Evolutionary conservation across 2,113 vertebrate genomes (phyloP), one percentile per base, ranked within the genome.

Genomic region (Scatophagus argus): DNA sequence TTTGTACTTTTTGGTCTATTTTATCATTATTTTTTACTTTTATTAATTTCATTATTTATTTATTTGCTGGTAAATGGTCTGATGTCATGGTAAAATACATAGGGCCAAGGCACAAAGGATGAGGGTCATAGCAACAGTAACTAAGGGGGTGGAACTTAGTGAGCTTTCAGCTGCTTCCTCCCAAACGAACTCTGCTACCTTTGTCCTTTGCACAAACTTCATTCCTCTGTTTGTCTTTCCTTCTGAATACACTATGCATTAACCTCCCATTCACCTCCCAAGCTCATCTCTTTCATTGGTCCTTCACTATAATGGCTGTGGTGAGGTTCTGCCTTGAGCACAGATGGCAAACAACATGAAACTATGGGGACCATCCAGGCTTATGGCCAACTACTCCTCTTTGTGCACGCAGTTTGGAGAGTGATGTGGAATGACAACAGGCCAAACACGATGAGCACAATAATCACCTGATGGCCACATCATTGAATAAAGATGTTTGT

Each of bases 301-400:
- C 74, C 83, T 83, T 81, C 85, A 49, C 64, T 56, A 6, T 77
- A 77, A 81, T 73, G 78, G 65, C 70, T 25, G n/a, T 11, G 69
- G 67, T n/a, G 43, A 80, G 73, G 68, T 80, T 87, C 80, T 81
- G 73, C 75, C 88, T 86, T 83, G 83, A 87, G 85, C 87, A 84
- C 90, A 90, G 88, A 93, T 92, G 90, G 88, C 44, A 78, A 89
- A 67, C 88, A 80, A 86, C 89, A 79, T 83, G 87, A 88, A 91
- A 84, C 88, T 77, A 60, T 76, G 34, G 88, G 75, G 88, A 90
- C 77, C 47, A 14, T 73, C 74, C 80, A 89, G 91, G 91, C 88
- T 86, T 55, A 34, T 49, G 71, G 83, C 92, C 83, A 89, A 82
- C 63, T 54, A 23, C 83, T 64, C 79, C 67, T 87, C 81, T 87